Evolutionary conservation across 2,888 invertebrate species (phyloP).

Genomic region (Rosalia funebris): DNA sequence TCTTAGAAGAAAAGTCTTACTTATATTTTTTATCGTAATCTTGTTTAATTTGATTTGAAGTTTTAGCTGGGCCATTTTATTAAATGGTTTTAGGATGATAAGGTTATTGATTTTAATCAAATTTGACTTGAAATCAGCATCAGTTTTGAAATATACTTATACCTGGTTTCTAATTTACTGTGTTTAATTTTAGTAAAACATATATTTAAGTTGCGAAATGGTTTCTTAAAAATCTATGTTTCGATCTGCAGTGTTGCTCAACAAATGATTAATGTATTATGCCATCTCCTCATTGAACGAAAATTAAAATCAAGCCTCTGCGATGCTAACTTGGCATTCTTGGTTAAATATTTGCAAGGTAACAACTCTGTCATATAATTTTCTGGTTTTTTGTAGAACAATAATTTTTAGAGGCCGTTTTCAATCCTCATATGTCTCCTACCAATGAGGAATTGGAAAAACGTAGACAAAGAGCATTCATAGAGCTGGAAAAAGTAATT

Average conservation of each 20-base stretch:
- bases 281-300: constrained; percentile 62
- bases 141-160: no score
- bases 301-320: constrained; percentile 63
- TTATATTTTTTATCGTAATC: no score
- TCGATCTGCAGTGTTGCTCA: constrained; percentile 64
- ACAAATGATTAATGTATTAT: constrained; percentile 63
- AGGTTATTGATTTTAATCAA: no score
- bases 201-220: constrained; percentile 65
- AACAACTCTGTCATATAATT: no score
- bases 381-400: no score
- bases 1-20: no score
- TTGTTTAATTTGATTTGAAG: no score
- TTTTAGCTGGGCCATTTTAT: no score
- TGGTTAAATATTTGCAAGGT: constrained; percentile 72
- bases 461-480: constrained; percentile 62
- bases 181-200: constrained; percentile 66
- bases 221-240: constrained; percentile 65
- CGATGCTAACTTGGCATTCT: constrained; percentile 69
- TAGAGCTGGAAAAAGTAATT: constrained; percentile 59
- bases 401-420: constrained; percentile 58
- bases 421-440: constrained; percentile 54
- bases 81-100: no score
- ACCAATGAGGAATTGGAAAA: constrained; percentile 58
- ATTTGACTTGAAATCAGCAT: no score
- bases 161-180: no score